A percentile compares a stretch with the other conserved stretches of the same genome.
Conservation (phyloP, 2,888 invertebrate species). For the Andrena hattorfiana region DNA sequence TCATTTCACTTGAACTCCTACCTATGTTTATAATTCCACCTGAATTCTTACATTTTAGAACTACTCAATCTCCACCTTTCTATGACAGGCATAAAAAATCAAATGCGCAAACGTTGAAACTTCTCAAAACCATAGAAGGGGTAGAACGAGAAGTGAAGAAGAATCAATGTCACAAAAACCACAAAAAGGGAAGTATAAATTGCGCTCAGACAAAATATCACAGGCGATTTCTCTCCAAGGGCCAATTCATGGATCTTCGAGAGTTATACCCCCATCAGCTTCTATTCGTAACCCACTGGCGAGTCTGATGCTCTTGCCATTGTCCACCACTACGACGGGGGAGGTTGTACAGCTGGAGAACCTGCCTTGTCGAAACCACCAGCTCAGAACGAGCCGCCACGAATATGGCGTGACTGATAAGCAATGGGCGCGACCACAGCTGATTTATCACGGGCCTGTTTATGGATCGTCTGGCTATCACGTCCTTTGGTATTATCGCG, state of each 20-base stretch:
- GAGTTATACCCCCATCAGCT: conserved; percentile 9
- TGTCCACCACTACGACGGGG: conserved; percentile 27
- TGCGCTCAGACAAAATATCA: neutral
- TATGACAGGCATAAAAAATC: neutral
- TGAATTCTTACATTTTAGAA: too few species aligned
- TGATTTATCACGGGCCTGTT: conserved; percentile 70
- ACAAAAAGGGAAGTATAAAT: neutral
- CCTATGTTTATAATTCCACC: too few species aligned
- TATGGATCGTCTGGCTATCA: conserved; percentile 58
- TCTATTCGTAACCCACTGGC: neutral
- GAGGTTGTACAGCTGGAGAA: conserved; percentile 33
- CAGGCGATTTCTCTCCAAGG: neutral
- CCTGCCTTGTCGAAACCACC: conserved; percentile 53
- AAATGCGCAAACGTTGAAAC: neutral
- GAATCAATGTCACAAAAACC: neutral
- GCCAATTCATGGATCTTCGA: neutral
- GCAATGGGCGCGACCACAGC: conserved; percentile 60
- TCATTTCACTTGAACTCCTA: too few species aligned
- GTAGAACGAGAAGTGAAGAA: neutral
- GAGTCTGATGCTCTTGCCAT: conserved; percentile 1
- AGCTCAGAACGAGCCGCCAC: conserved; percentile 64
- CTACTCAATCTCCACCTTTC: too few species aligned
- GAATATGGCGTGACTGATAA: conserved; percentile 75
- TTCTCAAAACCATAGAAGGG: neutral
- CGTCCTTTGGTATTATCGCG: conserved; percentile 61